Base-by-base conservation (phyloP, 2,888 invertebrate species). In the Apantesis nais region DNA sequence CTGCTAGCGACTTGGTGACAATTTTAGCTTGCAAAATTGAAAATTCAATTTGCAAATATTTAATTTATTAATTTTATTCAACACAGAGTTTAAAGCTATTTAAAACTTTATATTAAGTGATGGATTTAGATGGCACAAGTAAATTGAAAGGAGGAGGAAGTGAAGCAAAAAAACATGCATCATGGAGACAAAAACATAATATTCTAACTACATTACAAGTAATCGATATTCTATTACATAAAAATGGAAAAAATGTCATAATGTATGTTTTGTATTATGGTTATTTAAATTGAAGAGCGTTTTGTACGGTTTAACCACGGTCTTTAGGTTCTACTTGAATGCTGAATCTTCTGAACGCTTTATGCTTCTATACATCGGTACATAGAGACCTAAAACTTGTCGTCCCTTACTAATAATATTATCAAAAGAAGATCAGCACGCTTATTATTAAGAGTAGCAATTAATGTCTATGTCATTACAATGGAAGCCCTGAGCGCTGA, bases 101-200 rank as follows among this genome's bases (percentile, higher is more conserved):
- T 71, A 71, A 62, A 71, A 70, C 64, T 44, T 64, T 63, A 39
- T 67, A 52, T 76, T 75, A 75, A 74, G 69, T 71, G 55, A 73
- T 75, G 76, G 67, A 39, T 81, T 79, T 76, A 74, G 61, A 78
- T 81, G 76, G 68, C 31, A 52, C 60, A 62, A 64, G 44, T 73
- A 48, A 62, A 41, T 72, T 66, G 62, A 74, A 62, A 72, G 67
- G 70, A 72, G 74, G 70, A 66, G 63, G 62, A 68, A 73, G 74
- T 78, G 67, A 77, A 75, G 79, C 74, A 68, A 75, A 78, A 73
- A 77, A 62, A 77, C 88, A 86, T 87, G 87, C 86, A 82, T 76
- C 74, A 74, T 75, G 74, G 67, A 74, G 75, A 72, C 16, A 75
- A 70, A 68, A 73, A 39, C 60, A 34, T 55, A 70, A 77, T 68